Conservation (phyloP, 2,113 vertebrate species). For the Mola mola region DNA sequence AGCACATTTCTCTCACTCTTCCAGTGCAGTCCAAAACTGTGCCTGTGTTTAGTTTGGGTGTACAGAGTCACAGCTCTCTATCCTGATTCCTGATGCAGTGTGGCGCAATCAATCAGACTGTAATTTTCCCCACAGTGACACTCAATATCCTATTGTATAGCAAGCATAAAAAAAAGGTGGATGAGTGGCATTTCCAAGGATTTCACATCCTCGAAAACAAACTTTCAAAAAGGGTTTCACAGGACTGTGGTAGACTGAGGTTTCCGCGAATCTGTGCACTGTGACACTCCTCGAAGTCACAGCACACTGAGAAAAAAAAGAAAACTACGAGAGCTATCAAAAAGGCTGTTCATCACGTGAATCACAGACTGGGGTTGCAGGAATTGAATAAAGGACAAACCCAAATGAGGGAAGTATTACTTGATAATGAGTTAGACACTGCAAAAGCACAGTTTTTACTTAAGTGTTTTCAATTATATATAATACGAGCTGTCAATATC, state of each 20-base stretch:
- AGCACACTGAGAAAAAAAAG: conserved; percentile 8
- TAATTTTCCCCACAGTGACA: conserved; percentile 49
- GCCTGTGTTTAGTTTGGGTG: conserved; percentile 15
- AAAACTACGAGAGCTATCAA: conserved; percentile 12
- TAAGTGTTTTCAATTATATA: too few species aligned
- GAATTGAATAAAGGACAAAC: too few species aligned
- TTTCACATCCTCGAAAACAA: conserved; percentile 47
- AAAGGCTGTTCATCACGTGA: conserved; percentile 8
- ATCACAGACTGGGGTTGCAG: too few species aligned
- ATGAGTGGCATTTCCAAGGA: conserved; percentile 32
- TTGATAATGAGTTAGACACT: too few species aligned
- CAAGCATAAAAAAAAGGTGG: conserved; percentile 25
- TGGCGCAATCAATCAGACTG: conserved; percentile 50
- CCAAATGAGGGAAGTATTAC: too few species aligned
- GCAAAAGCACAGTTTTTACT: too few species aligned
- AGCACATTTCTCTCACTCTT: not conserved
- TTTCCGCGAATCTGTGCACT: conserved; percentile 11
- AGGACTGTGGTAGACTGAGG: conserved; percentile 1
- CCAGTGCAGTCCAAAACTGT: not conserved
- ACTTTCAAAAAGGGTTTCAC: conserved; percentile 15
- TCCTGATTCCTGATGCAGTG: conserved; percentile 26
- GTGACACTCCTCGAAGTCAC: conserved; percentile 35
- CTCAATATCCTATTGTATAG: conserved; percentile 19
- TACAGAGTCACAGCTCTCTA: conserved; percentile 18
- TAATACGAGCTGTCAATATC: too few species aligned